Percentiles rank a stretch among this genome's conserved stretches.
phyloP scores from a whole-genome alignment of 2,797 vertebrate genomes.

The Natrix natrix region DNA sequence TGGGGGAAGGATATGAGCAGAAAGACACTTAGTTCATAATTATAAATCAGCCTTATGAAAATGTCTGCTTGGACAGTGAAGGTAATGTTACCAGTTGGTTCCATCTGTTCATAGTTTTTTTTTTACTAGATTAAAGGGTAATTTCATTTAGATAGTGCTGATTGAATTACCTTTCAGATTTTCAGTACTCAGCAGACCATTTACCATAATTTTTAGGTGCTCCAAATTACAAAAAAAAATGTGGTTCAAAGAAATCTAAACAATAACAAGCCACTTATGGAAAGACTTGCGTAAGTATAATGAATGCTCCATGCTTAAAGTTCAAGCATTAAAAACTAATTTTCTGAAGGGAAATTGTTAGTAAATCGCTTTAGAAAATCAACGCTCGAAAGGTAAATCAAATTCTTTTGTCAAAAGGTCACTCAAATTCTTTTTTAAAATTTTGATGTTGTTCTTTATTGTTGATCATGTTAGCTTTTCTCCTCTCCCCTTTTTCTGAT shows the following conservation, averaged over 20 bases:
- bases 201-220: not conserved
- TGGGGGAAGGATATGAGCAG: not conserved
- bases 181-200: not conserved
- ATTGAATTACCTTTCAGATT: not conserved
- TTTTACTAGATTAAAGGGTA: slow-evolving; percentile 17
- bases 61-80: not conserved
- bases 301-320: not conserved
- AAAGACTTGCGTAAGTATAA: slow-evolving; percentile 20
- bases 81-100: slow-evolving; percentile 25
- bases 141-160: slow-evolving; percentile 31
- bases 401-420: slow-evolving; percentile 16
- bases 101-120: slow-evolving; percentile 9
- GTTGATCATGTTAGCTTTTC: slow-evolving; percentile 6
- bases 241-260: slow-evolving; percentile 11
- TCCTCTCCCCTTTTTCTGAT: slow-evolving; percentile 31
- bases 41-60: slow-evolving; percentile 16
- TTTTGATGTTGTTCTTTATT: slow-evolving; percentile 9
- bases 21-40: slow-evolving; percentile 31
- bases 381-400: not conserved
- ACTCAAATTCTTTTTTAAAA: not conserved
- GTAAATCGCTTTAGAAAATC: not conserved
- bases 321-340: not conserved
- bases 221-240: not conserved
- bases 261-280: not conserved
- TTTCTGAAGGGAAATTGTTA: not conserved